Evolutionary conservation across 2,888 invertebrate genomes (phyloP), one percentile per base, ranked within the genome.

Genomic region (Acanthoscelides obtectus): DNA sequence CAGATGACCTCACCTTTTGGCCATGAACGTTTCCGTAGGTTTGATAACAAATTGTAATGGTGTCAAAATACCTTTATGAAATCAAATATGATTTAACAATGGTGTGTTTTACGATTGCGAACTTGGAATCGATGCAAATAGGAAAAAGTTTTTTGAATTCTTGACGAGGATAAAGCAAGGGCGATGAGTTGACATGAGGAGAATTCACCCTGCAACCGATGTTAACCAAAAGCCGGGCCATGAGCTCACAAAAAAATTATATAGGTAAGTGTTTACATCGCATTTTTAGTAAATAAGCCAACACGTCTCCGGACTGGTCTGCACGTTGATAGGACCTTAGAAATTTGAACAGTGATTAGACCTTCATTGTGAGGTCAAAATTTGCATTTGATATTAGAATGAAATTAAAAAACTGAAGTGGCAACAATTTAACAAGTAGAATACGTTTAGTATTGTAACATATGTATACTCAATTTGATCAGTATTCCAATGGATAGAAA

Each of bases 181-280:
- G 83, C 81, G 21, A 87, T 88, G 87, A 87, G 84, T 85, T 85
- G 86, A 87, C 81, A 87, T 89, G 89, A 89, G 87, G 86, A 88
- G 87, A 83, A 83, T 83, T 78, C 87, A 86, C 80, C 88, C 86
- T 84, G 83, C 86, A 79, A 83, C 86, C 80, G 86, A 86, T 82
- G 87, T 88, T 83, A 86, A 84, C 78, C 87, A 87, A 80, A 85
- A 87, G 79, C 88, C 88, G 81, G 86, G 86, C 81, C 87, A 87
- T 78, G 89, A 89, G 80, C 84, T 87, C 79, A 87, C 88, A 72
- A 88, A 87, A 83, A 88, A 88, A 82, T 84, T 89, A 79, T 88
- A 88, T 84, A 88, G 88, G 89, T 89, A 80, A 79, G 83, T 66
- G 2, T 66, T 5, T 66, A n/a, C 20, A 1, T 3, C 12, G 4